Conservation (phyloP, 2,797 vertebrate species). For the Lithobates sylvaticus region DNA sequence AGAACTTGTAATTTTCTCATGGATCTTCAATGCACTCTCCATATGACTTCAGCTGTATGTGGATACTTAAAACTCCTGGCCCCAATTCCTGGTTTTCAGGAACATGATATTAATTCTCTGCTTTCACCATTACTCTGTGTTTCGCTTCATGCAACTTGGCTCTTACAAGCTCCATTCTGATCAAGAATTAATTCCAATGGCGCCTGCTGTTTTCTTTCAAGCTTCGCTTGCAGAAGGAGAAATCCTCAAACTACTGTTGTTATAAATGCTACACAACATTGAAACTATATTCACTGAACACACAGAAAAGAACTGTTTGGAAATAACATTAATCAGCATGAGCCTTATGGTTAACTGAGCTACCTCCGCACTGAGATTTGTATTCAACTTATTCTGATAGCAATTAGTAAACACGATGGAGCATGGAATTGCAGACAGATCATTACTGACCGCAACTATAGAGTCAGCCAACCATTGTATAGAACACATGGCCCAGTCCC, state of each 20-base stretch:
- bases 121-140: conserved; percentile 61
- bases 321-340: conserved; percentile 55
- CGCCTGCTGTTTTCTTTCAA: conserved; percentile 45
- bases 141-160: conserved; percentile 40
- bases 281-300: conserved; percentile 65
- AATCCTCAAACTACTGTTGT: conserved; percentile 54
- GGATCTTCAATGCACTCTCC: conserved; percentile 51
- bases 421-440: conserved; percentile 58
- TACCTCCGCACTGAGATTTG: conserved; percentile 37
- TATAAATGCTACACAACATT: conserved; percentile 55
- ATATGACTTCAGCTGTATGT: conserved; percentile 59
- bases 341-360: conserved; percentile 49
- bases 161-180: conserved; percentile 39
- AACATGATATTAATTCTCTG: conserved; percentile 61
- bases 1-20: conserved; percentile 70
- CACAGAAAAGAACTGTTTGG: conserved; percentile 28
- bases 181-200: conserved; percentile 64
- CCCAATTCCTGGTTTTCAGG: conserved; percentile 35
- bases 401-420: conserved; percentile 58
- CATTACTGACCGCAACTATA: conserved; percentile 59
- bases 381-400: conserved; percentile 53
- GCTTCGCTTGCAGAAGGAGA: conserved; percentile 63
- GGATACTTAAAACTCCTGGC: conserved; percentile 43
- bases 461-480: conserved; percentile 61
- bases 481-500: conserved; percentile 57